Evolutionary conservation across 1,140 invertebrate genomes (phyloP), one percentile per base, ranked within the genome.

Genomic region (Pogonus chalceus): DNA sequence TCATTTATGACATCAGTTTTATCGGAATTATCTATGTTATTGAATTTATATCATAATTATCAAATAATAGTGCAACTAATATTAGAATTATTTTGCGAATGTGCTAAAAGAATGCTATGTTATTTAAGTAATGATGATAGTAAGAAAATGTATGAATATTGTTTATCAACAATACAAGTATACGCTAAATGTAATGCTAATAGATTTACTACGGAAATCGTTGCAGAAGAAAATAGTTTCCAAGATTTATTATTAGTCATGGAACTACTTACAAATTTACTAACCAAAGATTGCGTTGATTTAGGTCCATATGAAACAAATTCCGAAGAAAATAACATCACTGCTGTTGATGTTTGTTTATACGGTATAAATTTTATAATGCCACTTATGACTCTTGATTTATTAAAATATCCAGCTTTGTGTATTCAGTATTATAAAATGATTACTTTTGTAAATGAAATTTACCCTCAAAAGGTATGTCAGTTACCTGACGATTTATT

Each of bases 21-120:
- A 51, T 71, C 74, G 14, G 81, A 87, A 63, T 69, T 84, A 58
- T 79, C 84, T 1, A 76, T 76, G 23, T 71, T 91, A 21, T 63
- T 91, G 20, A 81, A 77, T 51, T 62, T 86, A 2, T 92, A 89
- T 65, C 85, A 88, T 69, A 90, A 90, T 72, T 91, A 89, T 71
- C 83, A 85, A 48, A 78, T 84, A 53, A 79, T 93, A 51, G 84
- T 92, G 18, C 79, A 89, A 62, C 72, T 88, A 12, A 80, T 89
- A 51, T 69, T 93, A 47, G 85, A 90, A 65, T 69, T 92, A 2
- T 83, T 89, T 56, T 79, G 77, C 49, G 82, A 87, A 65, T 82
- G 81, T 64, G 79, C 84, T 1, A 79, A 81, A 53, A 70, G 76
- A 54, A 82, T 87, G 75, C 67, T 90, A 26, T 81, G 79, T 60